Evolutionary conservation across 2,888 invertebrate genomes (phyloP).

Genomic region (Penaeus monodon): DNA sequence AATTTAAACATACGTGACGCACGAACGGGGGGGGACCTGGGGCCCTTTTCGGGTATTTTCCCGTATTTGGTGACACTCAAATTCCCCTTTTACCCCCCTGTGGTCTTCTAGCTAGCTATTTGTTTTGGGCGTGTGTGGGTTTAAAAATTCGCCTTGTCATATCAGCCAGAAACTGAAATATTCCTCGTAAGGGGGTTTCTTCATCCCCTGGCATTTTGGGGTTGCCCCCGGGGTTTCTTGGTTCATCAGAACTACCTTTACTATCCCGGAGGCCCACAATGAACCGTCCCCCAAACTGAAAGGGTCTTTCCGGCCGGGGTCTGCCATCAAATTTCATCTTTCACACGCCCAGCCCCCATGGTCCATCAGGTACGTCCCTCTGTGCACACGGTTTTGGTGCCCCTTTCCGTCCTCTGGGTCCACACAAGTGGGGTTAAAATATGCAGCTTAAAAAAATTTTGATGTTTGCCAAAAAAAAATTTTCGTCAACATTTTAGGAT

Average conservation of each 20-base stretch:
- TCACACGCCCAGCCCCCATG: slow-evolving; percentile 90
- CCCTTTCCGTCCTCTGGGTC: neutral
- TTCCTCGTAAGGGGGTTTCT: slow-evolving; percentile 33
- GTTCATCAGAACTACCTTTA: slow-evolving; percentile 86
- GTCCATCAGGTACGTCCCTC: slow-evolving; percentile 81
- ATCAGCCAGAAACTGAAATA: too few relatives aligned
- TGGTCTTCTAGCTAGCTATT: too few relatives aligned
- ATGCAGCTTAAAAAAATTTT: too few relatives aligned
- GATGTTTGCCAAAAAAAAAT: slow-evolving; percentile 68
- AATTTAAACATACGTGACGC: slow-evolving; percentile 90
- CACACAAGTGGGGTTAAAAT: too few relatives aligned
- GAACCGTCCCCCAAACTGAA: slow-evolving; percentile 84
- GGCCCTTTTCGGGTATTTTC: slow-evolving; percentile 7
- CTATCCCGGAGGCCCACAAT: slow-evolving; percentile 92
- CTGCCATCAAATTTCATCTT: slow-evolving; percentile 85
- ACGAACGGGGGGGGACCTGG: slow-evolving; percentile 77
- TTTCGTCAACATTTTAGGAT: slow-evolving; percentile 68
- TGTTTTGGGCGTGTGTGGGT: too few relatives aligned
- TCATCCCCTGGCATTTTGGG: slow-evolving; percentile 74
- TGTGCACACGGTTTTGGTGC: neutral
- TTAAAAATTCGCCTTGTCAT: too few relatives aligned
- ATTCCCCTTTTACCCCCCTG: too few relatives aligned
- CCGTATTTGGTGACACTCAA: too few relatives aligned
- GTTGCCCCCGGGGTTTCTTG: slow-evolving; percentile 85
- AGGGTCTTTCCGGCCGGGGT: slow-evolving; percentile 30